Base-by-base conservation (phyloP, 2,797 vertebrate species). In the Rousettus madagascariensis region DNA sequence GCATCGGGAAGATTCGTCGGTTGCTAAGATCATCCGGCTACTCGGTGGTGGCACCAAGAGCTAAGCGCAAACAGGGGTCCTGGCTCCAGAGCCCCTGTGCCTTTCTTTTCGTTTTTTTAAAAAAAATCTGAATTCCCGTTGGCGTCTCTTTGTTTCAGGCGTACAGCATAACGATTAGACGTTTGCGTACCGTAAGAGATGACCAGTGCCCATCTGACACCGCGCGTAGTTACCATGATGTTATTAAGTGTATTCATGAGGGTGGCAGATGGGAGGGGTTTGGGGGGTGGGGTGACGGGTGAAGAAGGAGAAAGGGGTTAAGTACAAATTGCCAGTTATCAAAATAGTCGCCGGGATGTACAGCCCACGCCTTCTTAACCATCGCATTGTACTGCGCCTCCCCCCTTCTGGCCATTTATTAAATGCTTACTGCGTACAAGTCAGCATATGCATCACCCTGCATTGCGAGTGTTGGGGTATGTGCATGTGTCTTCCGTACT, bases 31-130 rank as follows among this genome's bases (percentile, higher is more conserved):
- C 28, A 49, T 59, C 13, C 16, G 71, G 66, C 65, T 53, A 17
- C 19, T 51, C 51, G 71, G 19, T 49, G 46, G 17, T 79, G 55
- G 65, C 26, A 8, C n/a, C 38, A 68, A 46, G 74, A 63, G 13
- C 78, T 33, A 24, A 65, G 36, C 16, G 38, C 22, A 83, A 90
- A 51, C 22, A 82, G 88, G 28, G 28, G 69, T 71, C 91, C 46
- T 57, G 41, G 22, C n/a, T 96, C 36, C 53, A 75, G 36, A 43
- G 69, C 30, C 30, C 49, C 2, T 36, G 51, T 41, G 51, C 19
- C 19, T 57, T 68, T 68, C 30, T 28, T 74, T 30, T 30, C 6
- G 13, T 74, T 33, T 82, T 80, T 63, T 8, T 4, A 3, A 28
- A 41, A 28, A 41, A 78, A 41, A 28, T 78, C 28, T 30, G 13